Evolutionary conservation across 35 echinoderm and acorn worm genomes (phyloP), one percentile per base, ranked within the genome.

Genomic region (Stichopus chloronotus): DNA sequence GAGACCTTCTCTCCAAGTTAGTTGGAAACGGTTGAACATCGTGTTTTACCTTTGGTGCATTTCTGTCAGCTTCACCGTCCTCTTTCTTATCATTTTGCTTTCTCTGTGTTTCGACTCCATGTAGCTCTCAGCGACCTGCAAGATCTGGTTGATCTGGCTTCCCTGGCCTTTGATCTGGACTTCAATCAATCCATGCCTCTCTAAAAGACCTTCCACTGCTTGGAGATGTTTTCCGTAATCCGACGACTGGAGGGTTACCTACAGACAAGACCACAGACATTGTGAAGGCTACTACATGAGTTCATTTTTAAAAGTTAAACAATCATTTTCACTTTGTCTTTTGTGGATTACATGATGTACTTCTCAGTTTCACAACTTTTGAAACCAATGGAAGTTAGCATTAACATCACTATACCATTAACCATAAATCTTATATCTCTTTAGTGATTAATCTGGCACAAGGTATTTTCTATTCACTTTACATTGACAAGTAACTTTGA

Each of bases 181-280:
- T 22, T 99, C 97, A 30, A 92, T 90, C 25, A 96, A 76, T 65
- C 61, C 61, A 17, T 65, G 97, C 63, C 90, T 93, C 90, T 99
- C 95, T 58, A 99, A 91, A 16, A 99, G 93, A 72, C 94, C 93
- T 81, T 96, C 95, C n/a, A 99, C 97, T 56, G 93, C 97, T 16
- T 92, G 91, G 0, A 99, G 93, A 59, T 99, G 95, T 76, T 99
- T 99, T 5, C 97, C 97, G 81, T 91, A 95, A 74, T 99, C 93
- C 52, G 80, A 91, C 6, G 97, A 98, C 53, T 98, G 93, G 11
- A 98, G 74, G 63, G 68, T 88, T 24, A 97, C 92, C 96, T 97
- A 81, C 3, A 85, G 58, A 16, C 30, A 3, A 43, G 30, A 16
- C 4, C 8, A 90, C 14, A 30, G 21, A 25, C 9, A 81, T 22